phyloP scores from a whole-genome alignment of 2,797 vertebrate species.

The Brachyrhaphis roseni region DNA sequence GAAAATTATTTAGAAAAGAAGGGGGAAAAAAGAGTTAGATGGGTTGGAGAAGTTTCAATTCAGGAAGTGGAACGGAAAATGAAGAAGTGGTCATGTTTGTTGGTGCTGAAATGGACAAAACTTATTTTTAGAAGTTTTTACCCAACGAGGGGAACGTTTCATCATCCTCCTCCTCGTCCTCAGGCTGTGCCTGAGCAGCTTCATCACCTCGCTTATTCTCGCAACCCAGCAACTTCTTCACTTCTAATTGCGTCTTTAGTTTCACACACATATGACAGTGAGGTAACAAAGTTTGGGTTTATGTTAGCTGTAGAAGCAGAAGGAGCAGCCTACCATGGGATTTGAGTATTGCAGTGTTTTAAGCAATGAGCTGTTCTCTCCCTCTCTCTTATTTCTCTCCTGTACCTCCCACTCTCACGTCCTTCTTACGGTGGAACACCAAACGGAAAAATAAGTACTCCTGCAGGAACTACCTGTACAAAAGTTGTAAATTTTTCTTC shows the following conservation, averaged over 20 bases:
- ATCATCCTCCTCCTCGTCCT: constrained; percentile 8
- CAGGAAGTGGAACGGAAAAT: constrained; percentile 43
- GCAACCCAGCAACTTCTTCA: constrained; percentile 15
- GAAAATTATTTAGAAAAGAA: constrained; percentile 47
- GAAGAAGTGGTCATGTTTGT: constrained; percentile 36
- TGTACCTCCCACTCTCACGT: constrained; percentile 21
- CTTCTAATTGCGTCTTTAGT: constrained; percentile 24
- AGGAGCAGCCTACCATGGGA: constrained; percentile 64
- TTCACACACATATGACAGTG: constrained; percentile 18
- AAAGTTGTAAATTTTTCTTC: constrained; percentile 30
- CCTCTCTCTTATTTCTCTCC: constrained; percentile 33
- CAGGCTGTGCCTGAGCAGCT: constrained; percentile 41
- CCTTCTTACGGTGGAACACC: constrained; percentile 35
- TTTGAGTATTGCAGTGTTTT: constrained; percentile 58
- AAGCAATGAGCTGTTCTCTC: constrained; percentile 49
- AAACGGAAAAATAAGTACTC: constrained; percentile 38
- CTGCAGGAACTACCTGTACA: constrained; percentile 27
- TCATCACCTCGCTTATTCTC: constrained; percentile 36
- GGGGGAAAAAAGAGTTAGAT: constrained; percentile 43
- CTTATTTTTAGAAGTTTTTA: constrained; percentile 39
- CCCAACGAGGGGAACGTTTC: constrained; percentile 24
- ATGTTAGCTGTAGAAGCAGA: constrained; percentile 41
- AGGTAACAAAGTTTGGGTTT: constrained; percentile 20
- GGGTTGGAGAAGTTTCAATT: constrained; percentile 61
- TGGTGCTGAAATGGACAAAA: constrained; percentile 32